phyloP scores from a whole-genome alignment of 2,888 invertebrate species.

The Scrobipalpa atriplicella region DNA sequence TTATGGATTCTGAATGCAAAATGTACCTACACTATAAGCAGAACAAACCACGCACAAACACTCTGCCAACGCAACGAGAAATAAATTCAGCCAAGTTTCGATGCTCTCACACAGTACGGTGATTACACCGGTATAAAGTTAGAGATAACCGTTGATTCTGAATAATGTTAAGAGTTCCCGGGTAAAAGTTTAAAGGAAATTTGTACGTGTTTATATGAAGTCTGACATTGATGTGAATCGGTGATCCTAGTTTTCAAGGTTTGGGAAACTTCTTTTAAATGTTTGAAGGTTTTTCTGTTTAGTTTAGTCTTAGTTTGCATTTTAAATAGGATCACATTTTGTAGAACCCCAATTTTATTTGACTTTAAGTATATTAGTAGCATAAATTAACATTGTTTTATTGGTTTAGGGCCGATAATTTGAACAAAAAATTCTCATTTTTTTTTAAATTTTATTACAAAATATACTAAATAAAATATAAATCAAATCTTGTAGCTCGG shows the following conservation, averaged over 20 bases:
- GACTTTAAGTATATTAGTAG: no score
- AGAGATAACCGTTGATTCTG: slow-evolving; percentile 49
- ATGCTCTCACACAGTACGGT: slow-evolving; percentile 51
- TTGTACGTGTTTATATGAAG: slow-evolving; percentile 29
- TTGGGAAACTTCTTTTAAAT: not conserved
- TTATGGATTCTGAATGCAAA: not conserved
- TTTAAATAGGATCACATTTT: no score
- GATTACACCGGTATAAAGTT: slow-evolving; percentile 56
- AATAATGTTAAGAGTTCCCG: slow-evolving; percentile 36
- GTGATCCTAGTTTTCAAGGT: not conserved
- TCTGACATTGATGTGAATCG: slow-evolving; percentile 11
- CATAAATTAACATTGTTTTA: no score
- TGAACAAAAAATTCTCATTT: no score
- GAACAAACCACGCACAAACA: slow-evolving; percentile 31
- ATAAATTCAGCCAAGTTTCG: slow-evolving; percentile 54
- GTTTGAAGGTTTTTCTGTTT: not conserved
- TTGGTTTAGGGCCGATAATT: no score
- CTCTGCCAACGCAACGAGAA: slow-evolving; percentile 43
- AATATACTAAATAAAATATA: no score
- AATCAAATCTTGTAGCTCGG: no score
- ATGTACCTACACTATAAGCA: slow-evolving; percentile 24
- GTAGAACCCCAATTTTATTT: no score
- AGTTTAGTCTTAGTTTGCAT: not conserved
- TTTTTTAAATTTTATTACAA: no score
- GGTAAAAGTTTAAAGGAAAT: slow-evolving; percentile 29